Evolutionary conservation across 37 sponge, comb jelly and placozoan species (phyloP).

Genomic region (Axinella damicornis): DNA sequence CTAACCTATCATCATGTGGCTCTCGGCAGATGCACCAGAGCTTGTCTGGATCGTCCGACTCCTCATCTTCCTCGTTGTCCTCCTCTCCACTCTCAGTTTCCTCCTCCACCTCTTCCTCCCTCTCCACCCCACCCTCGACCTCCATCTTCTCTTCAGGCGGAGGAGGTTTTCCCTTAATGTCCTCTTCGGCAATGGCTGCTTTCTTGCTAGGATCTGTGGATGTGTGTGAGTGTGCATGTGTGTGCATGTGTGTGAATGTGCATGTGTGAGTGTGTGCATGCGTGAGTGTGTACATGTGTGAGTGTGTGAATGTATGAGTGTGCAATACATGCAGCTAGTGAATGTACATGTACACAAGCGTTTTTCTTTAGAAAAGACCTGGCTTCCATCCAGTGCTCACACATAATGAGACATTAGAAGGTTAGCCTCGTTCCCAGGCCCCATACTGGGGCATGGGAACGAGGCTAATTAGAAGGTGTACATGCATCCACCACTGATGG

Average conservation of each 20-base stretch:
- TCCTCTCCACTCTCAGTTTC: constrained; percentile 17
- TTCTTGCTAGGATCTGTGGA: neutral
- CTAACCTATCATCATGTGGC: constrained; percentile 84
- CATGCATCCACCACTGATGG: no score
- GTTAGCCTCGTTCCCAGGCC: no score
- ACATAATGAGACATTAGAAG: no score
- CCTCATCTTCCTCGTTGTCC: constrained; percentile 55
- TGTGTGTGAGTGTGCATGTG: constrained; percentile 57
- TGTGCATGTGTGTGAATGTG: constrained; percentile 54
- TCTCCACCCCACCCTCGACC: constrained; percentile 17
- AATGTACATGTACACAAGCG: no score
- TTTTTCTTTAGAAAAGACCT: no score
- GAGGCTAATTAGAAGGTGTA: no score
- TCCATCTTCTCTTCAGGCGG: neutral
- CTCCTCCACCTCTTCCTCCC: constrained; percentile 20
- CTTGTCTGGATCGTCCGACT: constrained; percentile 68
- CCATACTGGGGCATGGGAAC: no score
- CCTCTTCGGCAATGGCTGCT: no score
- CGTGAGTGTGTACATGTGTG: constrained; percentile 35
- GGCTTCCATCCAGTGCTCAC: no score
- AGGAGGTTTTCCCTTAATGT: no score
- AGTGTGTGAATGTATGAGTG: neutral
- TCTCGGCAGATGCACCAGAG: constrained; percentile 82
- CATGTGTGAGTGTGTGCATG: constrained; percentile 48
- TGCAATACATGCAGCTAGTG: no score